Percentiles rank a stretch among this genome's conserved stretches.
These are phyloP conservation scores for Montipora foliosa DNA, from an alignment of 64 coral and sea anemone species.

Conservation along the genomic window DNA sequence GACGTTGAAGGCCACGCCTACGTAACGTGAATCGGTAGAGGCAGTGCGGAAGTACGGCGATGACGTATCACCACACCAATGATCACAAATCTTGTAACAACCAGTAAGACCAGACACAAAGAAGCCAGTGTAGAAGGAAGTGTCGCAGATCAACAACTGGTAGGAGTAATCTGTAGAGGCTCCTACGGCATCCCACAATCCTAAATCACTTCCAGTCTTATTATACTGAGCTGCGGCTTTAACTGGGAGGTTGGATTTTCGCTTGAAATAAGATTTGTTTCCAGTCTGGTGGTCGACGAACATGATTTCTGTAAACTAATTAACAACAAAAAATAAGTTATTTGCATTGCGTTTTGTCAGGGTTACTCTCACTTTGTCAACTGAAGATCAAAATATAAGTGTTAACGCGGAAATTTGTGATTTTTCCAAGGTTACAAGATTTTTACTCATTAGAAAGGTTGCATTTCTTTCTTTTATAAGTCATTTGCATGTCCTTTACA, in stretches of 20 bases:
- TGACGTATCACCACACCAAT: no score
- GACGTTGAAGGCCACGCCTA: no score
- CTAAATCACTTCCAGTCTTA: not conserved
- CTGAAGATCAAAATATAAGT: no score
- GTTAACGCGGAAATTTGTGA: no score
- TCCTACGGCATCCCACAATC: constrained; percentile 42
- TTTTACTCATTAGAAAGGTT: no score
- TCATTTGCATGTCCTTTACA: no score
- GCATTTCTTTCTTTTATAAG: no score
- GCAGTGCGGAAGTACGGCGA: no score
- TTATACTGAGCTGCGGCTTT: not conserved
- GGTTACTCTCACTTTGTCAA: no score
- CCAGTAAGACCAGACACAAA: not conserved
- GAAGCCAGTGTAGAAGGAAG: not conserved
- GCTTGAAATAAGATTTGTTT: not conserved
- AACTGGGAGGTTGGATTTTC: not conserved
- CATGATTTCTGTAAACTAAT: constrained; percentile 39
- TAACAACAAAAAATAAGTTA: not conserved
- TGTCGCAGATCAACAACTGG: constrained; percentile 40
- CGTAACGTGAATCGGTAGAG: no score
- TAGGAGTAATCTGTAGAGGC: not conserved
- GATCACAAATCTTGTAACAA: constrained; percentile 55
- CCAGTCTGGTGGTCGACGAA: constrained; percentile 25
- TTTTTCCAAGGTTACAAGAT: no score
- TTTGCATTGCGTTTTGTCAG: no score